Percentiles rank a stretch among this genome's conserved stretches.
These are phyloP conservation scores for Electrona antarctica DNA, from an alignment of 2,113 vertebrate species.

Conservation along the genomic window DNA sequence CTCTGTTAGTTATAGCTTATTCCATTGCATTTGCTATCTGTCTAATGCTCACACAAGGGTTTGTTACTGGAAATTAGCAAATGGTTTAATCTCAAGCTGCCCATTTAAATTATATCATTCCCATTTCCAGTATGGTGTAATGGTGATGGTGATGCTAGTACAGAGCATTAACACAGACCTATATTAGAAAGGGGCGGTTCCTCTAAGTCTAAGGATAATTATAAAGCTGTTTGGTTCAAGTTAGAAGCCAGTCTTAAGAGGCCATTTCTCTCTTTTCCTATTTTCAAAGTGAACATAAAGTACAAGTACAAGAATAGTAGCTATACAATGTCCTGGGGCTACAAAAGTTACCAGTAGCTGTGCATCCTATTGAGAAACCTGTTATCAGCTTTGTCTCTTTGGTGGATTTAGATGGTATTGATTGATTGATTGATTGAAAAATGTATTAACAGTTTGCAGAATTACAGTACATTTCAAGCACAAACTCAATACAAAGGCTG, in stretches of 20 bases:
- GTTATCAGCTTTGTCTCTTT: not conserved
- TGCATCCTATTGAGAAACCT: not conserved
- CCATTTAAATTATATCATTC: conserved; percentile 48
- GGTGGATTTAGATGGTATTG: too few species aligned
- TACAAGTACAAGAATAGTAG: not conserved
- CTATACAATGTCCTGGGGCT: not conserved
- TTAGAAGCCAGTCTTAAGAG: not conserved
- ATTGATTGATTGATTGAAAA: too few species aligned
- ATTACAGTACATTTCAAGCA: too few species aligned
- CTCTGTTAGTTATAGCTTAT: not conserved
- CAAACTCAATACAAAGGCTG: too few species aligned
- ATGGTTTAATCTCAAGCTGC: conserved; percentile 45
- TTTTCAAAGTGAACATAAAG: not conserved
- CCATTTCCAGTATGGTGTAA: conserved; percentile 21
- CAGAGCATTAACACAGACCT: conserved; percentile 29
- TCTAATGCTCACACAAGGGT: conserved; percentile 25
- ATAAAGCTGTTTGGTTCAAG: conserved; percentile 26
- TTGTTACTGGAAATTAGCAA: conserved; percentile 47
- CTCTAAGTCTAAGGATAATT: conserved; percentile 10
- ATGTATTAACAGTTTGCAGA: too few species aligned
- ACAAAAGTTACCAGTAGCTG: not conserved
- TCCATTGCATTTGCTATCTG: conserved; percentile 11
- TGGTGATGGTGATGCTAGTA: conserved; percentile 23
- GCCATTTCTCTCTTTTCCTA: not conserved
- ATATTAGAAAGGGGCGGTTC: conserved; percentile 51